These are phyloP conservation scores for Ranitomeya imitator DNA, from an alignment of 2,113 vertebrate species.

Conservation along the genomic window DNA sequence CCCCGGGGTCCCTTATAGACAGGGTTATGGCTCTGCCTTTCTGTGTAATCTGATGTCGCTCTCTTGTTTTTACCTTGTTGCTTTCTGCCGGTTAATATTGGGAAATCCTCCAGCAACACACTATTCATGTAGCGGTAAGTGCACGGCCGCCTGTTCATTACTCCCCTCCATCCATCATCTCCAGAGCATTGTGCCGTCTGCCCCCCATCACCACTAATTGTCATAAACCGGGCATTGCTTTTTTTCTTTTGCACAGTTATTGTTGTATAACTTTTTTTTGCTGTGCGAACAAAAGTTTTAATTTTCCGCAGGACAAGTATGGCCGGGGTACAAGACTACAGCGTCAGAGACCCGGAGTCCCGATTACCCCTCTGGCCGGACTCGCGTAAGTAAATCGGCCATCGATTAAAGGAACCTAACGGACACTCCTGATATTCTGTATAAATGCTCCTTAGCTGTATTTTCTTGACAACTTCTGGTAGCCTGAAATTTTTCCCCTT, in stretches of 20 bases:
- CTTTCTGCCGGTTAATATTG: slow-evolving; percentile 82
- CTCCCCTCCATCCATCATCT: not conserved
- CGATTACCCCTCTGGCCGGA: slow-evolving; percentile 89
- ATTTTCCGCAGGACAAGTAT: slow-evolving; percentile 86
- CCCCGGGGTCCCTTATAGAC: not conserved
- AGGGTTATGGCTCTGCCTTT: not conserved
- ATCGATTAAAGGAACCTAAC: not conserved
- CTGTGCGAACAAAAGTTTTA: not conserved
- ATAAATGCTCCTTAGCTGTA: no score
- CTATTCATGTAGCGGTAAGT: slow-evolving; percentile 99
- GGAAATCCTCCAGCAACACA: slow-evolving; percentile 94
- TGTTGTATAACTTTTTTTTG: not conserved
- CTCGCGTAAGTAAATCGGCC: slow-evolving; percentile 85
- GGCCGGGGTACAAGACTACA: slow-evolving; percentile 94
- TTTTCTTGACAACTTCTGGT: no score
- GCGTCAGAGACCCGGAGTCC: slow-evolving; percentile 87
- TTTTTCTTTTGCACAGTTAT: not conserved
- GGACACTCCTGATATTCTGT: no score
- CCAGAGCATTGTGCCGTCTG: not conserved
- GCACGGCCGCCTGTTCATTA: slow-evolving; percentile 46
- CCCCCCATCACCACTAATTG: not conserved
- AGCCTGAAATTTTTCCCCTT: no score
- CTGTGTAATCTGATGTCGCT: slow-evolving; percentile 77
- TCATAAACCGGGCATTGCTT: not conserved
- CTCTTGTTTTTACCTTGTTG: slow-evolving; percentile 81